Base-by-base conservation (phyloP, 2,113 vertebrate genomes). In the Cyanocitta stelleri region DNA sequence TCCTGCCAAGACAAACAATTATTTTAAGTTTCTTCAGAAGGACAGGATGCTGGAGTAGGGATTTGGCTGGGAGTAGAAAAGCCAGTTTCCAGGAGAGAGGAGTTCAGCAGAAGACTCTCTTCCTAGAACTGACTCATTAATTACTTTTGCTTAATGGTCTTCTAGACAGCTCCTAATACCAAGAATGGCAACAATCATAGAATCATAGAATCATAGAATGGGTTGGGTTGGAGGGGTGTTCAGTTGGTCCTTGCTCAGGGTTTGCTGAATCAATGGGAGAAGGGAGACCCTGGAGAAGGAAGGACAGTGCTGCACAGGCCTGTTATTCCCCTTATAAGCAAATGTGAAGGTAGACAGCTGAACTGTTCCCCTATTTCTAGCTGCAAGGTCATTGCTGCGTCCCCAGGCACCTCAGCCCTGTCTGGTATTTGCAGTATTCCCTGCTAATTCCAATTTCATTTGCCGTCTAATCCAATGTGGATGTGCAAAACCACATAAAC, bases 391-490 rank as follows among this genome's bases (percentile, higher is more conserved):
- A 90, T 41, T 2, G 14, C 64, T 21, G 59, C 91, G 93, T 89
- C 94, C 93, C 92, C 90, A 94, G 69, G 63, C 30, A 32, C 51
- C 59, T 56, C 59, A 85, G 58, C 64, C 55, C 58, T 0, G 17
- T 64, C 95, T 95, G 93, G 76, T 85, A 93, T 96, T 96, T 95
- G 91, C 89, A 89, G 91, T 63, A 96, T 90, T 96, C 91, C 73
- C 90, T 85, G 84, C 71, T 96, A 94, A 95, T 96, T 94, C 95
- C 78, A 92, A 2, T 95, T 95, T 96, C 91, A 92, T 96, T 96
- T 95, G 84, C 85, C 93, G 95, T 79, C 89, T 96, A 92, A 96
- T 95, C 79, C 90, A 68, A 87, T 67, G 66, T 93, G 87, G 95
- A 95, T 95, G 85, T 94, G 81, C 73, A 96, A 95, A 96, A 93